Percentiles rank a stretch among this genome's conserved stretches.
phyloP scores from a whole-genome alignment of 2,888 invertebrate genomes.

The Argynnis bischoffii region DNA sequence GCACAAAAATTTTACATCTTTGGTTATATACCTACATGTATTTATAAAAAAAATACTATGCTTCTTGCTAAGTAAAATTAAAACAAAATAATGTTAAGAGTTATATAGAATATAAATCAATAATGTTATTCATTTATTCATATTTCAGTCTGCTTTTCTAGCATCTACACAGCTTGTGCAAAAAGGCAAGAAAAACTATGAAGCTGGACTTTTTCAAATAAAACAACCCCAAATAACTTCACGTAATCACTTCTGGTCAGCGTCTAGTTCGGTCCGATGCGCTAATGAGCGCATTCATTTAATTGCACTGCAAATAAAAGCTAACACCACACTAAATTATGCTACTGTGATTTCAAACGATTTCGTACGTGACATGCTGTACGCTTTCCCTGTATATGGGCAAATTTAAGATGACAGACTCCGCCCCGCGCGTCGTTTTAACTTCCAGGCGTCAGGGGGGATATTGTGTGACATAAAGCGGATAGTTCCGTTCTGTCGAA shows the following conservation, averaged over 20 bases:
- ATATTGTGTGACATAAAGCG: conserved; percentile 19
- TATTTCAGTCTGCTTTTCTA: background rate
- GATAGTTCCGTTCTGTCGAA: conserved; percentile 46
- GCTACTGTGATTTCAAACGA: conserved; percentile 36
- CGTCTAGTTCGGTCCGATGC: conserved; percentile 32
- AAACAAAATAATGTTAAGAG: too few species aligned
- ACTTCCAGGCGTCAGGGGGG: conserved; percentile 31
- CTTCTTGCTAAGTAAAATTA: too few species aligned
- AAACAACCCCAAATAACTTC: conserved; percentile 26
- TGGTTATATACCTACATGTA: too few species aligned
- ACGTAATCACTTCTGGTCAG: conserved; percentile 28
- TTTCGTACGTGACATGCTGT: conserved; percentile 38
- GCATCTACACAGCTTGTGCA: background rate
- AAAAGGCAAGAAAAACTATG: conserved; percentile 14
- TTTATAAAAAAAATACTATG: too few species aligned
- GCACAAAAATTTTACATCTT: background rate
- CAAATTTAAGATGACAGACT: conserved; percentile 28
- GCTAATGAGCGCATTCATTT: conserved; percentile 41
- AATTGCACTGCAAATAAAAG: conserved; percentile 44
- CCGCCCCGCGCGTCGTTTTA: conserved; percentile 28
- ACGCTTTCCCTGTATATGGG: conserved; percentile 35
- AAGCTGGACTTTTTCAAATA: conserved; percentile 23
- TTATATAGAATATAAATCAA: too few species aligned
- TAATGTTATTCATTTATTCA: background rate
- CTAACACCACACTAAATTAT: conserved; percentile 30